phyloP scores from a whole-genome alignment of 1,140 invertebrate species.

The Meteorus sp. region DNA sequence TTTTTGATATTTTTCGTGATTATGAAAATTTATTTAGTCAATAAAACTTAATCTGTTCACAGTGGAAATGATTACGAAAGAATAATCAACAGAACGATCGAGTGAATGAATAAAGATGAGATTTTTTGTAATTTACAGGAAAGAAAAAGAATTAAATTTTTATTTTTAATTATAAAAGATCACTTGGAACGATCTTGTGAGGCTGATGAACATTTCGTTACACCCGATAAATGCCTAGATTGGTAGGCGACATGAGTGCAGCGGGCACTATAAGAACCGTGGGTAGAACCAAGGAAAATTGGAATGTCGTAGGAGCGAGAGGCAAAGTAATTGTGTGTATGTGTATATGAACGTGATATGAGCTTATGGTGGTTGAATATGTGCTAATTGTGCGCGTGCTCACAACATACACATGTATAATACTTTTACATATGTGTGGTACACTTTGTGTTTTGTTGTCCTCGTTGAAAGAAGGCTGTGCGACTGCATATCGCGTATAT shows the following conservation, averaged over 20 bases:
- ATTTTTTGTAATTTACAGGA: background rate
- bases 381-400: conserved; percentile 50
- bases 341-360: too few relatives aligned
- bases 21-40: too few relatives aligned
- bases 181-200: background rate
- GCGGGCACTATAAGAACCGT: conserved; percentile 13
- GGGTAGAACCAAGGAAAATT: conserved; percentile 27
- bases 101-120: too few relatives aligned
- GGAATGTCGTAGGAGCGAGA: conserved; percentile 35
- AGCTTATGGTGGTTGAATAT: conserved; percentile 41
- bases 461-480: too few relatives aligned
- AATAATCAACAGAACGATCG: too few relatives aligned
- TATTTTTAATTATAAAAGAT: background rate
- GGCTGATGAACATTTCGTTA: conserved; percentile 6
- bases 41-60: too few relatives aligned
- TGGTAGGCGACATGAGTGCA: conserved; percentile 12
- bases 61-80: too few relatives aligned
- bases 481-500: too few relatives aligned
- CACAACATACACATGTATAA: too few relatives aligned
- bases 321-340: conserved; percentile 19
- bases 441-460: too few relatives aligned
- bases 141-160: background rate
- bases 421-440: too few relatives aligned
- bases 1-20: too few relatives aligned
- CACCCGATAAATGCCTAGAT: conserved; percentile 15